Percentiles rank a stretch among this genome's conserved stretches.
Evolutionary conservation across 2,888 invertebrate genomes (phyloP).

Genomic region (Watsonalla binaria): DNA sequence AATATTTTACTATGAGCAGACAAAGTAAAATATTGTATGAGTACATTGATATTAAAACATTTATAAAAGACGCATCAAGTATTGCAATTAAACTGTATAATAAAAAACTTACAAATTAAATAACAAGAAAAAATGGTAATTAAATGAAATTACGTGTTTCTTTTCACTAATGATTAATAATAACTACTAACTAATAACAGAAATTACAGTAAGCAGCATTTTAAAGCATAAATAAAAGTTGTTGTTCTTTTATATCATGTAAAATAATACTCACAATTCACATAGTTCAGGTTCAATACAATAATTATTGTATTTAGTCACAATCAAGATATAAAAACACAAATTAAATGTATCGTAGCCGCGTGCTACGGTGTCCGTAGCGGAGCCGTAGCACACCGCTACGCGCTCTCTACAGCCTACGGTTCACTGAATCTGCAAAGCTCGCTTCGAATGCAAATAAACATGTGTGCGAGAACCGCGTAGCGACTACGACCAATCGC

Average conservation of each 20-base stretch:
- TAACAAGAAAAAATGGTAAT: too few species aligned
- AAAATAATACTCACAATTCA: background rate
- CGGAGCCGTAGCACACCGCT: slow-evolving; percentile 56
- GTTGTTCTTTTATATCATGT: background rate
- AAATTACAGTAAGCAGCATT: background rate
- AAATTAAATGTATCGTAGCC: slow-evolving; percentile 27
- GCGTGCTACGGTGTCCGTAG: slow-evolving; percentile 43
- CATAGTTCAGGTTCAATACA: background rate
- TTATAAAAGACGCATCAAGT: too few species aligned
- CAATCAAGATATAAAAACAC: background rate
- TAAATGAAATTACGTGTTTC: too few species aligned
- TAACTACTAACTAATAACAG: background rate
- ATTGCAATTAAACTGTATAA: too few species aligned
- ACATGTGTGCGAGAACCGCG: slow-evolving; percentile 64
- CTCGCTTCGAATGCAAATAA: slow-evolving; percentile 69
- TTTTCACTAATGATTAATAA: background rate
- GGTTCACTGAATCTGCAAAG: slow-evolving; percentile 76
- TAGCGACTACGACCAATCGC: slow-evolving; percentile 60
- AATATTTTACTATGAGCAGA: too few species aligned
- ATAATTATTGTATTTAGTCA: background rate
- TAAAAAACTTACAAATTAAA: too few species aligned
- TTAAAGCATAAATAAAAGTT: background rate
- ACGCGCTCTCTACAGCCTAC: slow-evolving; percentile 63
- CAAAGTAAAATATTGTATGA: too few species aligned
- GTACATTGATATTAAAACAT: too few species aligned